These are phyloP conservation scores for Tarsius wallacei DNA, from an alignment of 2,797 vertebrate species.

Conservation along the genomic window DNA sequence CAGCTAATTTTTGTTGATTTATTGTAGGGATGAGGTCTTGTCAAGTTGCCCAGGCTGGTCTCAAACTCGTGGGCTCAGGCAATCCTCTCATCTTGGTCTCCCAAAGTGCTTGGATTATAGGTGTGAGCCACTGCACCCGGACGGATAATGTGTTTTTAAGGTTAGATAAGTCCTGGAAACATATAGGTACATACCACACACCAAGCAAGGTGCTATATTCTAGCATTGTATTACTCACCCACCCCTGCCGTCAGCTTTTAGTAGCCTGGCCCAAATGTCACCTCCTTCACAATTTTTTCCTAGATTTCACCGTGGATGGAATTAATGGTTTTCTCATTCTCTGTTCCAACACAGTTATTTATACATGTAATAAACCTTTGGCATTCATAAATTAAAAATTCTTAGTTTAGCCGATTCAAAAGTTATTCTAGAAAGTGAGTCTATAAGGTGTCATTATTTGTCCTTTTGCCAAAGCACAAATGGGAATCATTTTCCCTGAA, in stretches of 20 bases:
- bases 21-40: no score
- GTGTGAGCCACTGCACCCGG: no score
- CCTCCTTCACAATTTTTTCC: neutral
- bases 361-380: constrained; percentile 53
- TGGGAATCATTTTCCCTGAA: neutral
- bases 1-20: no score
- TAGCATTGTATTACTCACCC: no score
- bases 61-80: no score
- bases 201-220: neutral
- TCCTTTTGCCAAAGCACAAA: constrained; percentile 1
- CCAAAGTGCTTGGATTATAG: no score
- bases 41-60: no score
- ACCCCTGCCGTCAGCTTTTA: neutral
- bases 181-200: no score
- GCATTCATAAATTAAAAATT: constrained; percentile 1
- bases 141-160: neutral
- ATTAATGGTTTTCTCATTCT: constrained; percentile 26
- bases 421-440: neutral
- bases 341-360: neutral
- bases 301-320: neutral
- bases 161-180: neutral
- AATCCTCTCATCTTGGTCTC: no score
- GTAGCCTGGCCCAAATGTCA: neutral
- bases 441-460: constrained; percentile 22
- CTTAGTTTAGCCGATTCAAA: neutral